Percentiles rank a stretch among this genome's conserved stretches.
phyloP scores from a whole-genome alignment of 2,797 vertebrate genomes.

The Lophius americanus region DNA sequence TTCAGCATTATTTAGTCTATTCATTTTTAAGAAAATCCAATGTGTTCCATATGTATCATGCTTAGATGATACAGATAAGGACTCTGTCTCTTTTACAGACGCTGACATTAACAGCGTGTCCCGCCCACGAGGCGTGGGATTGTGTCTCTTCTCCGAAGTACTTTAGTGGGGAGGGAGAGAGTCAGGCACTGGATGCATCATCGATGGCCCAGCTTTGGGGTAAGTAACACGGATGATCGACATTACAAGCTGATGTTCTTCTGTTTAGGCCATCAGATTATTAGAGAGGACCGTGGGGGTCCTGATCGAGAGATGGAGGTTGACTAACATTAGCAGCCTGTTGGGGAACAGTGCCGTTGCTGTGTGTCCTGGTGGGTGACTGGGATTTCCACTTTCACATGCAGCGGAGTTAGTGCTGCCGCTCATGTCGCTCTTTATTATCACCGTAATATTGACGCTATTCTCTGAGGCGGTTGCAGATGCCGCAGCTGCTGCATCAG shows the following conservation, averaged over 20 bases:
- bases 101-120: slow-evolving; percentile 63
- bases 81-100: slow-evolving; percentile 43
- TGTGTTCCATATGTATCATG: no score
- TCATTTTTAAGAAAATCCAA: no score
- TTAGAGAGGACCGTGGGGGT: slow-evolving; percentile 33
- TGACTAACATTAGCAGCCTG: slow-evolving; percentile 45
- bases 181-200: slow-evolving; percentile 52
- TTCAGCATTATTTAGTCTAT: no score
- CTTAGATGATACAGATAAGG: no score
- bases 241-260: slow-evolving; percentile 3
- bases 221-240: slow-evolving; percentile 47
- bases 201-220: slow-evolving; percentile 56
- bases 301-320: slow-evolving; percentile 38
- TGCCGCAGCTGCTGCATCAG: slow-evolving; percentile 21
- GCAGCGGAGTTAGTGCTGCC: slow-evolving; percentile 8
- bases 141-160: slow-evolving; percentile 57
- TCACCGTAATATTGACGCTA: neutral
- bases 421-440: neutral
- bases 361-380: slow-evolving; percentile 1
- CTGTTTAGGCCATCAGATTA: neutral
- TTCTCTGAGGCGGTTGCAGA: slow-evolving; percentile 6
- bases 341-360: slow-evolving; percentile 22
- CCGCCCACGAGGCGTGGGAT: slow-evolving; percentile 80
- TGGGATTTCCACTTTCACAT: slow-evolving; percentile 10
- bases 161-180: slow-evolving; percentile 28